Percentiles rank a stretch among this genome's conserved stretches.
Evolutionary conservation across 2,888 invertebrate genomes (phyloP).

Genomic region (Agrilus mali): DNA sequence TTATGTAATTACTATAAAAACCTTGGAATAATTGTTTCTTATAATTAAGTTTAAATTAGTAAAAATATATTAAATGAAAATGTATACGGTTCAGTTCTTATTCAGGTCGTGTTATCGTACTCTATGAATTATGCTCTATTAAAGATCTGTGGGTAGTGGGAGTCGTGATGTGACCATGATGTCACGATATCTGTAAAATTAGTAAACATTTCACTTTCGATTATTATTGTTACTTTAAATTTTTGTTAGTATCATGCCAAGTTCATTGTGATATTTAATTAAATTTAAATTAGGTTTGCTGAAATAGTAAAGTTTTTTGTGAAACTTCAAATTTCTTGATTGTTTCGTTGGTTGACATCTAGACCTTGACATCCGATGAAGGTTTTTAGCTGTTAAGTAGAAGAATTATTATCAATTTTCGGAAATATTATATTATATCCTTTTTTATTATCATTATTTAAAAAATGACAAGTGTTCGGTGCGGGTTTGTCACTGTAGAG

Average conservation of each 20-base stretch:
- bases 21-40: too few relatives aligned
- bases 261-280: neutral
- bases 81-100: too few relatives aligned
- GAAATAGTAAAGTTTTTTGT: neutral
- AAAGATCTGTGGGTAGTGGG: too few relatives aligned
- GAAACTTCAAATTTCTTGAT: constrained; percentile 5
- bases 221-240: neutral
- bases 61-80: too few relatives aligned
- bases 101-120: too few relatives aligned
- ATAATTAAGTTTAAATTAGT: too few relatives aligned
- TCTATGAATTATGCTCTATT: too few relatives aligned
- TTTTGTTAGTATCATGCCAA: neutral
- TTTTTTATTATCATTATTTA: constrained; percentile 7
- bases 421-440: constrained; percentile 2
- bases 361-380: constrained; percentile 27
- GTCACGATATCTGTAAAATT: neutral
- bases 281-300: neutral
- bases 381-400: constrained; percentile 12
- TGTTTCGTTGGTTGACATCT: constrained; percentile 23
- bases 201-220: neutral
- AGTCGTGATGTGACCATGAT: neutral
- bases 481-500: constrained; percentile 31
- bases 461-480: constrained; percentile 33
- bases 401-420: constrained; percentile 1
- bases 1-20: too few relatives aligned